Base-by-base conservation (phyloP, 1,140 invertebrate genomes). In the Carposina sasakii region DNA sequence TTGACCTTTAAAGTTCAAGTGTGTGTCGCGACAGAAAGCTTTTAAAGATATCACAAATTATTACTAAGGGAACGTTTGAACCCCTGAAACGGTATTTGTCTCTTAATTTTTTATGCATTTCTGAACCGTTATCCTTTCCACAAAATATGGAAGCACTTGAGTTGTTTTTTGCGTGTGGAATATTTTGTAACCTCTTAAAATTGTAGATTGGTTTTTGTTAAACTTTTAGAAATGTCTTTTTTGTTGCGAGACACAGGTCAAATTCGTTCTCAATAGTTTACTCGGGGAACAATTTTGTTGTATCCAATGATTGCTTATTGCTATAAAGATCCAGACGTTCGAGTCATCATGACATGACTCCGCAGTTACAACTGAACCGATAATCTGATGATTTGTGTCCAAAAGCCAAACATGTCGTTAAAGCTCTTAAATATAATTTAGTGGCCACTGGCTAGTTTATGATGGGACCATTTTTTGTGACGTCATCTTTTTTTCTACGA, bases 21-120 rank as follows among this genome's bases (percentile, higher is more conserved):
- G 74, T 66, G 73, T 76, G 64, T 60, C 57, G 54, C 54, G 65
- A 71, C 50, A 57, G 65, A 63, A 72, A 78, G 73, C 76, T 81
- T 83, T 81, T 78, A 81, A 67, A 63, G 60, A 71, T 78, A 76
- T 81, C 74, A 57, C 54, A 71, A 57, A 71, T 77, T 79, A 78
- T 73, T 74, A 71, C 71, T 71, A 70, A 71, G 73, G 68, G 64
- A 63, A 52, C 68, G 63, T 68, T 71, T 71, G 71, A 73, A 52
- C 68, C 64, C 70, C 70, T 71, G 71, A 73, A 52, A 48, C 16
- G 36, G 31, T 10, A 48, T 17, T 44, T 50, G 39, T 54, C 20
- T 55, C 22, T 21, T 33, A 34, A 24, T 54, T 57, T 57, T 57
- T 54, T 57, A 41, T 2, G 20, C 15, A 54, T 34, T 54, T 49